Percentiles rank a stretch among this genome's conserved stretches.
phyloP scores from a whole-genome alignment of 1,140 invertebrate species.

The Drosophila kanapiae region DNA sequence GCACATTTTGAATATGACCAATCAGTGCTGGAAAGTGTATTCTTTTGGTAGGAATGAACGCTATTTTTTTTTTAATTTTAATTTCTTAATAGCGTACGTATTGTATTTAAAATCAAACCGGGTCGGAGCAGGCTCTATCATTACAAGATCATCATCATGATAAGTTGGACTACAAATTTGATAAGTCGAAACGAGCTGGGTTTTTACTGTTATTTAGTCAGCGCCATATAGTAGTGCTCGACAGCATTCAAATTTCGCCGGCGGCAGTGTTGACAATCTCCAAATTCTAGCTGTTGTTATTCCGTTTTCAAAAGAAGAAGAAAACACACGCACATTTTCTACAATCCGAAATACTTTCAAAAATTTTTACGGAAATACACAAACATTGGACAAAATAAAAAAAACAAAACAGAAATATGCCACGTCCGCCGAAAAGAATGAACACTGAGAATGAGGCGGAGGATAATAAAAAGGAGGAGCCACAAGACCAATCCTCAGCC shows the following conservation, averaged over 20 bases:
- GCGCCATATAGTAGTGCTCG: constrained; percentile 22
- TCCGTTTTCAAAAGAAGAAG: constrained; percentile 59
- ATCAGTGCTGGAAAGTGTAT: neutral
- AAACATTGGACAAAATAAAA: neutral
- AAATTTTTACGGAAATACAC: constrained; percentile 24
- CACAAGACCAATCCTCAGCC: neutral
- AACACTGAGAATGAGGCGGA: constrained; percentile 10
- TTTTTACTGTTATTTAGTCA: constrained; percentile 8
- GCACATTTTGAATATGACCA: neutral
- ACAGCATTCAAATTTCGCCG: constrained; percentile 47
- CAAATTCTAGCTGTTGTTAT: constrained; percentile 70
- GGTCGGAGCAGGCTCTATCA: constrained; percentile 11
- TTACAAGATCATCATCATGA: constrained; percentile 20
- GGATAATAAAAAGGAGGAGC: neutral
- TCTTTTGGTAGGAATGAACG: neutral
- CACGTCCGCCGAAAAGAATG: constrained; percentile 41
- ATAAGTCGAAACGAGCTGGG: constrained; percentile 13
- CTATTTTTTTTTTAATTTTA: neutral
- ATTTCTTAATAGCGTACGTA: neutral
- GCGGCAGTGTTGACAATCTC: constrained; percentile 65
- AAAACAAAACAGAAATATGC: constrained; percentile 22
- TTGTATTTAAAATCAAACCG: constrained; percentile 5
- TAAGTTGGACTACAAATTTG: constrained; percentile 26
- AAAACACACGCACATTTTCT: constrained; percentile 77
- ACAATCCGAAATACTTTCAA: constrained; percentile 27